Evolutionary conservation across 2,797 vertebrate species (phyloP), one percentile per base, ranked within the genome.

Genomic region (Odontamblyopus lacepedii): DNA sequence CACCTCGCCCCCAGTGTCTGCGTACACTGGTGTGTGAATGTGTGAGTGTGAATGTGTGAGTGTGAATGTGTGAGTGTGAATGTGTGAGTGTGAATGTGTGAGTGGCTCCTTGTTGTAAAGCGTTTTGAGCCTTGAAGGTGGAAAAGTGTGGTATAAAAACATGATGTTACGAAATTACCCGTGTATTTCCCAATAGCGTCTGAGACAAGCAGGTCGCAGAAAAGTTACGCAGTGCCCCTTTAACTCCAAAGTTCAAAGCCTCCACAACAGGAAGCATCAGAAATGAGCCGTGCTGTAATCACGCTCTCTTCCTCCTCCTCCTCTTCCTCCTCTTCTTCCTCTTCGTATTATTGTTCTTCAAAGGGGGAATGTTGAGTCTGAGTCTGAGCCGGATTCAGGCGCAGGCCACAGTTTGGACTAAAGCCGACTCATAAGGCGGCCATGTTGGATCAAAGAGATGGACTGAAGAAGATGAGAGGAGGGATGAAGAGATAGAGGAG

Each of bases 211-310:
- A 13, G 41, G 41, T 44, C 11, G 12, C 12, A 13, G 2, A 44
- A 12, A 12, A 44, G 41, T 44, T 13, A 44, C 41, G 1, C 41
- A 44, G 11, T 13, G 41, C 12, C 41, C 4, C 41, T 44, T 44
- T 44, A 13, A 44, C 11, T 79, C 81, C 86, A 71, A 85, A 85
- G 86, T 80, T 83, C 86, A 71, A 85, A 85, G 86, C 91, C 88
- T 80, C 81, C 91, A 94, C 88, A 93, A 94, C 92, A 94, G 92
- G 91, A 93, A 94, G 83, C 84, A 85, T 79, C 80, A 90, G 84
- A 88, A 92, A 89, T 88, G 72, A 89, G 74, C 87, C 89, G 75
- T 85, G 80, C 78, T 79, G 81, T 90, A 88, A 86, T 85, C 88
- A 89, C 86, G 82, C 63, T 84, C 74, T 78, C 79, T 84, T 82